Evolutionary conservation across 2,888 invertebrate genomes (phyloP).

Genomic region (Hypsopygia costalis): DNA sequence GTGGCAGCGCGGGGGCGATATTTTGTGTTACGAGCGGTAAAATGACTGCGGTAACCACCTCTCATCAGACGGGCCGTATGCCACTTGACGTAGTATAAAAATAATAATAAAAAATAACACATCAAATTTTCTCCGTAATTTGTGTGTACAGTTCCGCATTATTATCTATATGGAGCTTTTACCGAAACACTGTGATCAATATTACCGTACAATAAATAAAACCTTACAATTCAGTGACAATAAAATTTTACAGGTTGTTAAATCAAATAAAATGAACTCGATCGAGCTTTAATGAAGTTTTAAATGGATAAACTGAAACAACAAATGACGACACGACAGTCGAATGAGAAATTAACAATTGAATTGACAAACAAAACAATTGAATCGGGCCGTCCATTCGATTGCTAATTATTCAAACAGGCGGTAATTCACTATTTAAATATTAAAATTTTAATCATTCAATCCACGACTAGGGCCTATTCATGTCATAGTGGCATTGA

Average conservation of each 20-base stretch:
- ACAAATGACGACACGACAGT: constrained; percentile 39
- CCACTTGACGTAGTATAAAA: too few species aligned
- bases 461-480: not conserved
- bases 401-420: constrained; percentile 57
- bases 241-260: constrained; percentile 16
- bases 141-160: too few species aligned
- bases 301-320: constrained; percentile 37
- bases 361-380: constrained; percentile 57
- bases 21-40: too few species aligned
- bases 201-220: constrained; percentile 7
- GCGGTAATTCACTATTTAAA: constrained; percentile 46
- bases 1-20: too few species aligned
- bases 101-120: too few species aligned
- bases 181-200: not conserved
- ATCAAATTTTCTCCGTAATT: too few species aligned
- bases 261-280: constrained; percentile 34
- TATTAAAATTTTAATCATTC: constrained; percentile 53
- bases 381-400: constrained; percentile 41
- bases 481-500: too few species aligned
- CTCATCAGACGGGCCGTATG: too few species aligned
- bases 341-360: constrained; percentile 57
- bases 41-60: too few species aligned
- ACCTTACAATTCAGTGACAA: constrained; percentile 12
- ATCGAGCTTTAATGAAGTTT: constrained; percentile 32
- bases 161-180: too few species aligned